Evolutionary conservation across 2,888 invertebrate species (phyloP).

Genomic region (Lucinisca nassula): DNA sequence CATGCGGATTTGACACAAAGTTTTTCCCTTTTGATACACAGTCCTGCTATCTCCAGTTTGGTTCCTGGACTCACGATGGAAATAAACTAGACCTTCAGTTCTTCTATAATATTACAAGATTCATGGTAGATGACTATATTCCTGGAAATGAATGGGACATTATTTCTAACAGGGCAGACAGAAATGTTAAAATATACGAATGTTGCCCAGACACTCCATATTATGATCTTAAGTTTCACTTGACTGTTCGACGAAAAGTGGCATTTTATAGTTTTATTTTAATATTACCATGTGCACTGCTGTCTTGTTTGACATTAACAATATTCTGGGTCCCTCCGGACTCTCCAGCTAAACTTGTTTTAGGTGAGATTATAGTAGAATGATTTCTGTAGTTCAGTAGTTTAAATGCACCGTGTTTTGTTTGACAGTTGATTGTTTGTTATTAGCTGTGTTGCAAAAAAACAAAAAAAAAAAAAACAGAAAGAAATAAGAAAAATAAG

Average conservation of each 20-base stretch:
- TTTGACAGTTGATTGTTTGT: background rate
- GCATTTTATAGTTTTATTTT: slow-evolving; percentile 88
- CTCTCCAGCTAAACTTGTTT: slow-evolving; percentile 87
- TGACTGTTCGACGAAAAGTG: slow-evolving; percentile 82
- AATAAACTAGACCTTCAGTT: slow-evolving; percentile 84
- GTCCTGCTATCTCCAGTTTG: slow-evolving; percentile 87
- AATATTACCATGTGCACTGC: slow-evolving; percentile 87
- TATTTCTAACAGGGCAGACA: slow-evolving; percentile 80
- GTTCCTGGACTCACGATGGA: slow-evolving; percentile 88
- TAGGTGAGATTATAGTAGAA: too few species aligned
- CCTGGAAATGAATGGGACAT: slow-evolving; percentile 88
- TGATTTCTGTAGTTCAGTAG: too few species aligned
- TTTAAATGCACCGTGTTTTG: too few species aligned
- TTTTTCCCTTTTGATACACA: slow-evolving; percentile 88
- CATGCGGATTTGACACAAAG: slow-evolving; percentile 87
- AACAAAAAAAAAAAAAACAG: too few species aligned
- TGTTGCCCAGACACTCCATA: slow-evolving; percentile 86
- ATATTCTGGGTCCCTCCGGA: slow-evolving; percentile 89
- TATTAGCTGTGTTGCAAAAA: too few species aligned
- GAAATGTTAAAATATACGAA: slow-evolving; percentile 84
- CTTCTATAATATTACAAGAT: slow-evolving; percentile 69
- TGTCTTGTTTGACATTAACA: slow-evolving; percentile 87
- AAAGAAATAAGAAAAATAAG: too few species aligned
- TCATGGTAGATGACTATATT: slow-evolving; percentile 85
- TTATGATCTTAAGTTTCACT: slow-evolving; percentile 85